Percentiles rank a stretch among this genome's conserved stretches.
These are phyloP conservation scores for Toxotes jaculatrix DNA, from an alignment of 2,113 vertebrate genomes.

Conservation along the genomic window DNA sequence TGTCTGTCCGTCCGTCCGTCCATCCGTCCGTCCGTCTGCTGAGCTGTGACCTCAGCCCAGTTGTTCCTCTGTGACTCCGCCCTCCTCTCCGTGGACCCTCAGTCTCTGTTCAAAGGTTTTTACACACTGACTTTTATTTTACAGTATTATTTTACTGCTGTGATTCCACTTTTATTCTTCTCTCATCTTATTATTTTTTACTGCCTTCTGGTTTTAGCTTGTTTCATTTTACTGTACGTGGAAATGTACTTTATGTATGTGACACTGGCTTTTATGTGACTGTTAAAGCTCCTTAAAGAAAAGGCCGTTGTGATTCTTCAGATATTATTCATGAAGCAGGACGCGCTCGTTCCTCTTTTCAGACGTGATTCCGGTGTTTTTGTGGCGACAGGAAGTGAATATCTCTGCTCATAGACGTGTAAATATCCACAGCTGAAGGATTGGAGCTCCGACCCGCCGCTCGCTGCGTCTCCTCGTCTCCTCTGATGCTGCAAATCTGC, in stretches of 20 bases:
- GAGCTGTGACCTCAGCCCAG: too few species aligned
- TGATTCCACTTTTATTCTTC: background rate
- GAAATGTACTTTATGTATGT: background rate
- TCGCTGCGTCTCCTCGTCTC: conserved; percentile 7
- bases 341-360: background rate
- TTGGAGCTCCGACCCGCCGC: conserved; percentile 8
- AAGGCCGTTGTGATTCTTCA: background rate
- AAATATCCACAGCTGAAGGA: conserved; percentile 14
- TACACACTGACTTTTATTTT: background rate
- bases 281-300: background rate
- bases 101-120: too few species aligned
- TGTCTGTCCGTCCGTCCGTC: too few species aligned
- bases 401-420: conserved; percentile 14
- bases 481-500: conserved; percentile 44
- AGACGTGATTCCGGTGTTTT: background rate
- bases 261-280: conserved; percentile 8
- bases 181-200: background rate
- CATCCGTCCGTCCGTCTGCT: too few species aligned
- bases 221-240: background rate
- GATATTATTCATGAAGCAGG: background rate
- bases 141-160: background rate
- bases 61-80: too few species aligned
- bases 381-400: background rate
- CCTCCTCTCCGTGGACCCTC: too few species aligned
- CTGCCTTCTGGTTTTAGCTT: background rate